Evolutionary conservation across 2,113 vertebrate species (phyloP).

Genomic region (Cryptotis parvus): DNA sequence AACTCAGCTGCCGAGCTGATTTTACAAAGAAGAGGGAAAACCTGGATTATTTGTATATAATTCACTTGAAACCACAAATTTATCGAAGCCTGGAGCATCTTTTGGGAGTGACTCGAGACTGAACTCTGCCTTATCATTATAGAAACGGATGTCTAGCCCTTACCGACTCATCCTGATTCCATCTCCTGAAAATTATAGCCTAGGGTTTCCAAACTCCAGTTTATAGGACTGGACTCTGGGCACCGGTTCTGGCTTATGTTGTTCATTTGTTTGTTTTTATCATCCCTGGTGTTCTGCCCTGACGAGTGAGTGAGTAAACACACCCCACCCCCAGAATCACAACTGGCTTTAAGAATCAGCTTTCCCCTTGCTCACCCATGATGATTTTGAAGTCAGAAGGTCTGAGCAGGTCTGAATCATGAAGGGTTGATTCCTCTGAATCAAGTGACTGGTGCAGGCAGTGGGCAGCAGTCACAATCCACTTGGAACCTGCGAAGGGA

Average conservation of each 20-base stretch:
- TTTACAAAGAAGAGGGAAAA: background rate
- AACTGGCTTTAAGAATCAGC: background rate
- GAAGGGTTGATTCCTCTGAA: conserved; percentile 51
- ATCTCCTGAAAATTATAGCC: background rate
- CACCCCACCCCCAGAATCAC: background rate
- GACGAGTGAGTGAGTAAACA: background rate
- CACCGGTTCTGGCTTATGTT: background rate
- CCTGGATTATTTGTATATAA: background rate
- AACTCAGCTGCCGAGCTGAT: background rate
- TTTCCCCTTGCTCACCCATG: conserved; percentile 79
- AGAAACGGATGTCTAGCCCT: background rate
- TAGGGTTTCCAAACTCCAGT: background rate
- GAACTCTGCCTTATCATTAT: background rate
- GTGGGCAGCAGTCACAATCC: conserved; percentile 86
- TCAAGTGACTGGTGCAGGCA: conserved; percentile 80
- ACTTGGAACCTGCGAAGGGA: conserved; percentile 77
- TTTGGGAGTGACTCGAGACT: background rate
- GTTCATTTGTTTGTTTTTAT: background rate
- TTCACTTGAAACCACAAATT: background rate
- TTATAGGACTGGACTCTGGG: background rate
- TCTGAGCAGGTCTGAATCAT: conserved; percentile 26
- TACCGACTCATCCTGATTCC: background rate
- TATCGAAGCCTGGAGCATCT: background rate
- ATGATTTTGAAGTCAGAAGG: conserved; percentile 82
- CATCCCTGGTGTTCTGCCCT: background rate